A percentile compares a stretch with the other conserved stretches of the same genome.
These are phyloP conservation scores for Lordiphosa clarofinis DNA, from an alignment of 1,140 invertebrate species.

Conservation along the genomic window DNA sequence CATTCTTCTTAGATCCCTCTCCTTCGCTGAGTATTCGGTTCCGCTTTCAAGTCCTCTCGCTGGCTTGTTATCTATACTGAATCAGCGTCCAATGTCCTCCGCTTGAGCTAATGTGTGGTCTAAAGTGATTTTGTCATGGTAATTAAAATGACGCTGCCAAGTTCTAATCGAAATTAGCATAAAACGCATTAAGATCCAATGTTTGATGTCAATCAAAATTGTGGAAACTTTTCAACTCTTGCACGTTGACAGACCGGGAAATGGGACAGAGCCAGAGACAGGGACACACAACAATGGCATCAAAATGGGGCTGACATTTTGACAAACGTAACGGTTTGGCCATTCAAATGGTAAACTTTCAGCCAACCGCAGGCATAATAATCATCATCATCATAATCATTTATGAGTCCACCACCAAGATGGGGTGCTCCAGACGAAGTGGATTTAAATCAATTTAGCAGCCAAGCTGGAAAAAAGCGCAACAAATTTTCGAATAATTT, in stretches of 20 bases:
- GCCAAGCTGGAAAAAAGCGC: constrained; percentile 36
- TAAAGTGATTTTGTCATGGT: constrained; percentile 58
- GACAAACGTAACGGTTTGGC: constrained; percentile 69
- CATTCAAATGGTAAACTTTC: constrained; percentile 40
- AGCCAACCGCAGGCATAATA: constrained; percentile 35
- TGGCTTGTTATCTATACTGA: too few species aligned
- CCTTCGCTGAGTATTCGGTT: too few species aligned
- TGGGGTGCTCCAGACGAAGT: background rate
- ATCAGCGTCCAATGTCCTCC: background rate
- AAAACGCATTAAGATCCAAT: constrained; percentile 75
- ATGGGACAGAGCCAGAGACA: constrained; percentile 1
- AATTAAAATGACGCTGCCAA: constrained; percentile 62
- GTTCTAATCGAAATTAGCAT: constrained; percentile 72
- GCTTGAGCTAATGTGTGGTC: constrained; percentile 3
- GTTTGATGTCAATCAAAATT: constrained; percentile 73
- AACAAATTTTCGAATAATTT: constrained; percentile 65
- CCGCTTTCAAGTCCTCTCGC: too few species aligned
- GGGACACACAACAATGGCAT: constrained; percentile 17
- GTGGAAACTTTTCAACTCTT: constrained; percentile 66
- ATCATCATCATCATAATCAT: constrained; percentile 21
- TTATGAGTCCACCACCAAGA: background rate
- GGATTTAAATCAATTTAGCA: constrained; percentile 48
- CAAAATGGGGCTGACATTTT: constrained; percentile 64
- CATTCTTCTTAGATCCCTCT: too few species aligned
- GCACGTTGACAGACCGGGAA: constrained; percentile 13